Evolutionary conservation across 2,888 invertebrate species (phyloP).

Genomic region (Lottia scabra): DNA sequence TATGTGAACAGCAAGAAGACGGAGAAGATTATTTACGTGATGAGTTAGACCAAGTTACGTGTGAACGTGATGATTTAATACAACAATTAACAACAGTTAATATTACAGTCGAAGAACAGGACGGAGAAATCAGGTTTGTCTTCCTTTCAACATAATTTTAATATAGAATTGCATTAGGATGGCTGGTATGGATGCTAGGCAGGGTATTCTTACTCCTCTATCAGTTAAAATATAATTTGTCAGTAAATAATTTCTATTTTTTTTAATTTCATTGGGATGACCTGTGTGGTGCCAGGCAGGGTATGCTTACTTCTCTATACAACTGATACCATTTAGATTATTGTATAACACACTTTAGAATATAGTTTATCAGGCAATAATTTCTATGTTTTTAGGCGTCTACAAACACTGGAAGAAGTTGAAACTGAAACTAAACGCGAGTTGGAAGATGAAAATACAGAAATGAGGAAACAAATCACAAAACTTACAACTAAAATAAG

Average conservation of each 20-base stretch:
- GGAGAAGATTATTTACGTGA: constrained; percentile 56
- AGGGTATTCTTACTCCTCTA: too few relatives aligned
- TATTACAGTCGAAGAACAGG: constrained; percentile 44
- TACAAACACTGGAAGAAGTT: constrained; percentile 46
- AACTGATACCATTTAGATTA: too few relatives aligned
- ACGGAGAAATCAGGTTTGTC: constrained; percentile 56
- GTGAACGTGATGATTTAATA: constrained; percentile 56
- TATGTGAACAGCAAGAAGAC: constrained; percentile 42
- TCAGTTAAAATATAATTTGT: too few relatives aligned
- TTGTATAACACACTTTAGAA: too few relatives aligned
- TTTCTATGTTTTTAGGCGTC: constrained; percentile 31
- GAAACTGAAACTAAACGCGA: constrained; percentile 46
- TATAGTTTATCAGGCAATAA: too few relatives aligned
- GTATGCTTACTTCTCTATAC: too few relatives aligned
- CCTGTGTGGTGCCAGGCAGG: too few relatives aligned
- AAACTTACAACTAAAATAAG: constrained; percentile 49
- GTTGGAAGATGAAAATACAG: constrained; percentile 51
- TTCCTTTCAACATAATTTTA: too few relatives aligned
- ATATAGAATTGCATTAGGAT: too few relatives aligned
- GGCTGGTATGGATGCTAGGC: too few relatives aligned
- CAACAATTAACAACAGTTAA: constrained; percentile 49
- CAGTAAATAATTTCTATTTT: too few relatives aligned
- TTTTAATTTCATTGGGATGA: too few relatives aligned
- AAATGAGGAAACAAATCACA: constrained; percentile 49
- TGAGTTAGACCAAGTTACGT: constrained; percentile 45